Conservation (phyloP, 2,888 invertebrate species). For the Trichogramma evanescens region DNA sequence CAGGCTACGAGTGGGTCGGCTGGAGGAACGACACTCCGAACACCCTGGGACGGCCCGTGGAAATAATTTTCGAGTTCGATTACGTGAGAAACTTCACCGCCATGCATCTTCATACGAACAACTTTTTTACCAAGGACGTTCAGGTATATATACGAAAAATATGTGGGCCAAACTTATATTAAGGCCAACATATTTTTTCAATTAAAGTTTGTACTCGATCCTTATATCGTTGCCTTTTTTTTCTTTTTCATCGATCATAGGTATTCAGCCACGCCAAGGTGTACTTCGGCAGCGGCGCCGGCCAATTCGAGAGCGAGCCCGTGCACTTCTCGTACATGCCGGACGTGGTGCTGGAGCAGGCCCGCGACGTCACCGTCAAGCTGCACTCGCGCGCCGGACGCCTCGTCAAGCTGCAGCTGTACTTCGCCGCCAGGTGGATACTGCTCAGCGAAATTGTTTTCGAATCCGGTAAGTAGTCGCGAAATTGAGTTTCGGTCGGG, state of each 20-base stretch:
- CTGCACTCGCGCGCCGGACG: slow-evolving; percentile 69
- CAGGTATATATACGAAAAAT: slow-evolving; percentile 49
- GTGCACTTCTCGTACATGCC: slow-evolving; percentile 71
- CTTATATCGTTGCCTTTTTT: neutral
- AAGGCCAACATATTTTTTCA: too few relatives aligned
- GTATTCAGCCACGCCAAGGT: slow-evolving; percentile 73
- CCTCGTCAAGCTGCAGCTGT: slow-evolving; percentile 68
- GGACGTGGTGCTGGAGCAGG: slow-evolving; percentile 67
- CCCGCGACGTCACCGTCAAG: slow-evolving; percentile 74
- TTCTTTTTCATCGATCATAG: slow-evolving; percentile 43
- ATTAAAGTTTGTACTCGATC: neutral
- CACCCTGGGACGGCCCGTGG: slow-evolving; percentile 59
- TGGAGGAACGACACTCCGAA: slow-evolving; percentile 67
- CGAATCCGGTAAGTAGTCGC: slow-evolving; percentile 59
- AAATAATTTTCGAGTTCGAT: slow-evolving; percentile 74
- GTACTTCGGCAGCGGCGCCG: slow-evolving; percentile 68
- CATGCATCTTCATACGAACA: slow-evolving; percentile 68
- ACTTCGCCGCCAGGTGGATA: slow-evolving; percentile 77
- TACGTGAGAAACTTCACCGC: slow-evolving; percentile 68
- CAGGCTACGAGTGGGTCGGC: slow-evolving; percentile 78
- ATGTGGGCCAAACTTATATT: neutral
- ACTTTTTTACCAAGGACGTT: slow-evolving; percentile 69
- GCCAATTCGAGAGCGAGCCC: slow-evolving; percentile 64
- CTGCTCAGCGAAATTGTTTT: slow-evolving; percentile 81
- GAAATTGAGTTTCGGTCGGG: neutral